Base-by-base conservation (phyloP, 2,797 vertebrate species). In the Staurois parvus region DNA sequence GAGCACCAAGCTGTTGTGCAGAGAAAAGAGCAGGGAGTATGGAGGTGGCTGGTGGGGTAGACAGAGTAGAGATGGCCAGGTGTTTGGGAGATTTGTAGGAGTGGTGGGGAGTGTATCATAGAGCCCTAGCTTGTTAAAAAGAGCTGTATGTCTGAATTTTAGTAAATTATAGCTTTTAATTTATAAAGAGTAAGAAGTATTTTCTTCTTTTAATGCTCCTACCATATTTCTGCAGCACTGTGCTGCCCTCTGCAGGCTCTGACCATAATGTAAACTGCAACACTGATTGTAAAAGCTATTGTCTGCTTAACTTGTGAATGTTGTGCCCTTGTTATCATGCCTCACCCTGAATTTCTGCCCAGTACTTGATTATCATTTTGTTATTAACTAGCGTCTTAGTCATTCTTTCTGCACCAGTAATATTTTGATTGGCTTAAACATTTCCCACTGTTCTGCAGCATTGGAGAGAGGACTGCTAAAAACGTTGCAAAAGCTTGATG, bases 401-500 rank as follows among this genome's bases (percentile, higher is more conserved):
- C 56, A 24, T n/a, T 62, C 4, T 64, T 64, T 64, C 59, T 64
- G 7, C n/a, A 26, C 12, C 12, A 9, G 59, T n/a, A n/a, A 32
- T 52, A 32, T 30, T 56, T 75, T 1, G 8, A 19, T 13, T 40
- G 30, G 2, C 15, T 52, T 17, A 17, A 19, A 52, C 13, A 52
- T 48, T 45, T 30, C 12, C 48, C 4, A 1, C 8, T 84, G 30
- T 76, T 52, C 84, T 89, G 2, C 32, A 99, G 98, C 86, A 42
- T 92, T 99, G 90, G 98, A 99, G 88, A 95, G 96, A 10, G 95
- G 97, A 0, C 95, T 99, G 7, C 90, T 99, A 93, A 99, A 99
- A 91, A 98, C 97, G 0, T 93, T 99, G 83, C 97, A 99, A 94
- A 99, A 99, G 88, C 92, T 99, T 91, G 97, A 99, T 0, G 98